phyloP scores from a whole-genome alignment of 2,797 vertebrate species.

The Macropus fuliginosus region DNA sequence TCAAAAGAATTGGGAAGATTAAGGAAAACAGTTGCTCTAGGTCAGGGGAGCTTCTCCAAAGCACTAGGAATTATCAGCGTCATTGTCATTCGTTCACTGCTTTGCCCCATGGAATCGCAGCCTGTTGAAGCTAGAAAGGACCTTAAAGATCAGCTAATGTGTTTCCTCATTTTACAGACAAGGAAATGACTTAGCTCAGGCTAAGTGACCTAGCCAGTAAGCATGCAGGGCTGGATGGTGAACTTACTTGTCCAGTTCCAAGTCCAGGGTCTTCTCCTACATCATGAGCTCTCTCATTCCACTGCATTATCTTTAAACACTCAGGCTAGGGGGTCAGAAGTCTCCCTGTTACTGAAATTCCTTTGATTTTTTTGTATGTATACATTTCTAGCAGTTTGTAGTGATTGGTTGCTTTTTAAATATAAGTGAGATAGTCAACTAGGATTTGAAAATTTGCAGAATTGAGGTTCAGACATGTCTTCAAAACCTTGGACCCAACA shows the following conservation, averaged over 20 bases:
- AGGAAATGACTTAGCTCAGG: background rate
- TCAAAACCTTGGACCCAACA: slow-evolving; percentile 16
- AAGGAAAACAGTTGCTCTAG: background rate
- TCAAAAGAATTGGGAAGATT: background rate
- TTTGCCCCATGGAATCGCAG: background rate
- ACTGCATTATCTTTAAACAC: slow-evolving; percentile 1
- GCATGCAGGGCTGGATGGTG: background rate
- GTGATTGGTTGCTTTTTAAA: slow-evolving; percentile 31
- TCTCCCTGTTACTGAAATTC: background rate
- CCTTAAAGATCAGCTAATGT: background rate
- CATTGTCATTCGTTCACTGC: background rate
- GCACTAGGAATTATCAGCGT: background rate
- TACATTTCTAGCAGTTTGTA: background rate
- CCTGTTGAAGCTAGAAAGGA: background rate
- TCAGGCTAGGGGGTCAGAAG: background rate
- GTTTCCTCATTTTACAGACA: background rate
- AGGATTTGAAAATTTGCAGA: slow-evolving; percentile 20
- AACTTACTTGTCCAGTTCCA: background rate
- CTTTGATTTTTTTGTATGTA: background rate
- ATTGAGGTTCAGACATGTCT: background rate
- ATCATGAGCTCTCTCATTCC: background rate
- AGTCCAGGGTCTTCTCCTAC: background rate
- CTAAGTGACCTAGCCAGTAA: background rate
- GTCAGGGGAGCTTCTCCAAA: background rate
- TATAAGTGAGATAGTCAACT: background rate